phyloP scores from a whole-genome alignment of 2,888 invertebrate genomes.

The Pomacea canaliculata region DNA sequence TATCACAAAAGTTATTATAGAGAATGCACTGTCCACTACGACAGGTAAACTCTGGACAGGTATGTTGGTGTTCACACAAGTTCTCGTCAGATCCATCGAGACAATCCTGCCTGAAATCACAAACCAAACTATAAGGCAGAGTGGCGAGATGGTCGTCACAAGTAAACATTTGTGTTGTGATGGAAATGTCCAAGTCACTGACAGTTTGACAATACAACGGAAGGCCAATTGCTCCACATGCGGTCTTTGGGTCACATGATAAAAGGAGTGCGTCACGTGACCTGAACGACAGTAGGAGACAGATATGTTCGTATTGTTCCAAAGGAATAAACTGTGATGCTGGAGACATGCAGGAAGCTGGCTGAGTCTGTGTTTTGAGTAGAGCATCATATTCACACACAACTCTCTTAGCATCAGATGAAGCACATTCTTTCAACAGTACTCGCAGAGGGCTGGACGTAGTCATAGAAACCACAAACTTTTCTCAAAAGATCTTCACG shows the following conservation, averaged over 20 bases:
- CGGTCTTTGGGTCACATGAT: slow-evolving; percentile 4
- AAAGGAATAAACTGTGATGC: too few species aligned
- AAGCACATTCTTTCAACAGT: too few species aligned
- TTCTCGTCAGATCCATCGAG: slow-evolving; percentile 15
- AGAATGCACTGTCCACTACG: slow-evolving; percentile 11
- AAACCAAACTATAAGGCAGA: slow-evolving; percentile 8
- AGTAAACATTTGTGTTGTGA: neutral
- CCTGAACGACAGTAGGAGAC: neutral
- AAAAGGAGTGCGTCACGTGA: slow-evolving; percentile 6
- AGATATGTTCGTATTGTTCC: neutral
- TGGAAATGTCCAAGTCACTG: neutral
- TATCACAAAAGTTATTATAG: neutral
- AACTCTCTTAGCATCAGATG: too few species aligned
- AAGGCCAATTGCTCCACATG: neutral
- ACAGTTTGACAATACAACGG: neutral
- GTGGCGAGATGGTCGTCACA: slow-evolving; percentile 10
- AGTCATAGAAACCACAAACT: neutral
- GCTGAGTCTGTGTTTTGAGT: too few species aligned
- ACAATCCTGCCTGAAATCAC: slow-evolving; percentile 18
- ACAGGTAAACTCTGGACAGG: slow-evolving; percentile 6
- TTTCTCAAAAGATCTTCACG: neutral
- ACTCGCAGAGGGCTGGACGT: too few species aligned
- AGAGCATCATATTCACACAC: too few species aligned
- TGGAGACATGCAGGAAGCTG: too few species aligned
- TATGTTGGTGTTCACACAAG: neutral